phyloP scores from a whole-genome alignment of 1,140 invertebrate genomes.

The Lerema accius region DNA sequence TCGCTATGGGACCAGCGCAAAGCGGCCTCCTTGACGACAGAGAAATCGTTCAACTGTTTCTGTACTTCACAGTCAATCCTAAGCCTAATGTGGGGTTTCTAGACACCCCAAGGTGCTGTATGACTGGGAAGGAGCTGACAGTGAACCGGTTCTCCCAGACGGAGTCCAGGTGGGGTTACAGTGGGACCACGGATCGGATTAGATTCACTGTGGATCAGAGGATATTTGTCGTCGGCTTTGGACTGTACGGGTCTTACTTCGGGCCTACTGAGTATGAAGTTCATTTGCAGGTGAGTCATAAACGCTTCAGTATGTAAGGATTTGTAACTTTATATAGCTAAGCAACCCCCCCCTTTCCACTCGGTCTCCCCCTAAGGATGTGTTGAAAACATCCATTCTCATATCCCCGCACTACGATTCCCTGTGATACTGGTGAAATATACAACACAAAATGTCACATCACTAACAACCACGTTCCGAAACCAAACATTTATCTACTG shows the following conservation, averaged over 20 bases:
- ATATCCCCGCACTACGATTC: too few relatives aligned
- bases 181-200: constrained; percentile 93
- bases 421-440: too few relatives aligned
- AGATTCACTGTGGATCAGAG: constrained; percentile 92
- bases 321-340: too few relatives aligned
- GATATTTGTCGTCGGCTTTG: constrained; percentile 94
- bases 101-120: constrained; percentile 90
- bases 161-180: constrained; percentile 94
- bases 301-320: not conserved
- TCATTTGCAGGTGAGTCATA: constrained; percentile 84
- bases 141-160: constrained; percentile 92
- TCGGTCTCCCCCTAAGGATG: too few relatives aligned
- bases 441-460: too few relatives aligned
- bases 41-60: constrained; percentile 90
- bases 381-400: too few relatives aligned
- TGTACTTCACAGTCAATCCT: constrained; percentile 92
- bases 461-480: too few relatives aligned
- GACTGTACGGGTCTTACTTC: constrained; percentile 94
- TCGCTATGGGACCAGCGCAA: constrained; percentile 91
- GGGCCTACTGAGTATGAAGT: constrained; percentile 92
- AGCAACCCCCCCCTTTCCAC: too few relatives aligned
- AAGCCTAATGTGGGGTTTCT: constrained; percentile 89
- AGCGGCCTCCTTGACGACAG: constrained; percentile 89
- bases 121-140: constrained; percentile 92
- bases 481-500: too few relatives aligned